Evolutionary conservation across 2,113 vertebrate species (phyloP).

Genomic region (Trematocara stigmaticum): DNA sequence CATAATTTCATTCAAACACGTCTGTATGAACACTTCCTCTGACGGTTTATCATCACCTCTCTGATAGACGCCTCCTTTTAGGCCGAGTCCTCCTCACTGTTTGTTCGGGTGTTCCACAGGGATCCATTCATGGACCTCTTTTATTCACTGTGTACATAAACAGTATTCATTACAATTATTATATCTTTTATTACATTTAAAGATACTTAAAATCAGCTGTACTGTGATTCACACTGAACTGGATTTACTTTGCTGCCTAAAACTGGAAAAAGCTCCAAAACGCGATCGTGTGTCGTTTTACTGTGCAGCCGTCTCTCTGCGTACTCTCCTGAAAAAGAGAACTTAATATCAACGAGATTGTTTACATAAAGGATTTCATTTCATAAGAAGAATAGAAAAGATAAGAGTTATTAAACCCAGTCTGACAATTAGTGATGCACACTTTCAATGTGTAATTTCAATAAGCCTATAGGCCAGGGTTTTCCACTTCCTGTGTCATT

Average conservation of each 20-base stretch:
- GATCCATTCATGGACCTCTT: background rate
- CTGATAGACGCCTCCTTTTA: background rate
- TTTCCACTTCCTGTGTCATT: background rate
- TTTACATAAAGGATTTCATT: background rate
- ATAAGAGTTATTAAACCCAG: background rate
- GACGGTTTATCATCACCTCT: background rate
- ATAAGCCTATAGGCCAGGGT: background rate
- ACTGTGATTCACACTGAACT: background rate
- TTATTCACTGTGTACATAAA: background rate
- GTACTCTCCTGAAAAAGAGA: background rate
- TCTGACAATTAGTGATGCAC: background rate
- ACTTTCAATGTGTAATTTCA: background rate
- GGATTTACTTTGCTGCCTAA: background rate
- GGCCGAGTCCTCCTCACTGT: background rate
- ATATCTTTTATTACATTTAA: background rate
- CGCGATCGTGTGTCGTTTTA: background rate
- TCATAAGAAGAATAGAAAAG: background rate
- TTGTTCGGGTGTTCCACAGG: background rate
- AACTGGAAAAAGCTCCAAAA: background rate
- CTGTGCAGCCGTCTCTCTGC: background rate
- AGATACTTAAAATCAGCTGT: background rate
- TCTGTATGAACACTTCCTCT: background rate
- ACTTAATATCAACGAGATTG: background rate
- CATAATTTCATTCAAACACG: background rate
- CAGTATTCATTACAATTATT: background rate